Evolutionary conservation across 2,113 vertebrate species (phyloP), one percentile per base, ranked within the genome.

Genomic region (Progne subis): DNA sequence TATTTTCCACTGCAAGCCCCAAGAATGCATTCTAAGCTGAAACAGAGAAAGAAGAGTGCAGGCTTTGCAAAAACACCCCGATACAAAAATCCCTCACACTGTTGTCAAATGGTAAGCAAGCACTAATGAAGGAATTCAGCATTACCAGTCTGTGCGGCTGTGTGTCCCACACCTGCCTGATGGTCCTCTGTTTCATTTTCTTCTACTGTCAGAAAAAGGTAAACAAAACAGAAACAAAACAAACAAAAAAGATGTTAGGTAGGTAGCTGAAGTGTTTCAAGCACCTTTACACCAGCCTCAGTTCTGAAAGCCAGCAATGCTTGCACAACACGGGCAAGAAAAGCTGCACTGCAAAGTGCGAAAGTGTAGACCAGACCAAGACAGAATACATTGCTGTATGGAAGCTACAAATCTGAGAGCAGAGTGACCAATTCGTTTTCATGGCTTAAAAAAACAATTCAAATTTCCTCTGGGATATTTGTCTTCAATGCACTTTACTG

Each of bases 181-280:
- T 98, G 98, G 93, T 99, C 98, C 94, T 98, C 98, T 95, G 98
- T 98, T 98, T 99, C 98, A 98, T 98, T 98, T 98, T 98, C 98
- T 98, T 98, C 98, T 98, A 98, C 98, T 99, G 98, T 98, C 98
- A 99, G 97, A 97, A 97, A 92, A 98, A 97, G 92, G 97, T 95
- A 97, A 97, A 97, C 89, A 96, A 97, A 97, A 96, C 71, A 94
- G 98, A 96, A 98, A 95, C 97, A 95, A 94, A 97, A 94, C 93
- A 97, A 97, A 97, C 28, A 89, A 82, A 86, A 90, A 96, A 95
- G 26, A 95, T 65, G 90, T 95, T 91, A 86, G 88, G 71, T 67
- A 61, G 46, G 56, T 74, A 69, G 49, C 91, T 86, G 79, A 92
- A 91, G 86, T 57, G 87, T 89, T 82, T 88, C 77, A 92, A 83